These are phyloP conservation scores for Hippocampus barbouri DNA, from an alignment of 2,113 vertebrate genomes.

Conservation along the genomic window DNA sequence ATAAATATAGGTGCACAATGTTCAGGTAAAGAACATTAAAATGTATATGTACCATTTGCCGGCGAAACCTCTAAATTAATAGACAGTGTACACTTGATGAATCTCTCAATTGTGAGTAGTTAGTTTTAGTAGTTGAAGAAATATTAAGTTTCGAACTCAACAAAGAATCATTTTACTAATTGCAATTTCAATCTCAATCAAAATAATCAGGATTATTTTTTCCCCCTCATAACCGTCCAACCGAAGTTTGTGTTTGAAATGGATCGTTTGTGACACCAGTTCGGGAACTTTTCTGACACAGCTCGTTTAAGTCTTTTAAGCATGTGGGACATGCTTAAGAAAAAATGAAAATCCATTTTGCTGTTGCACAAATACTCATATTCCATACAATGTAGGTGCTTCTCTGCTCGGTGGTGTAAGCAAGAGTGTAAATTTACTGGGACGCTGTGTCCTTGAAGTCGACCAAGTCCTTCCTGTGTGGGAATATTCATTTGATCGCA, in stretches of 20 bases:
- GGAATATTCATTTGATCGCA: constrained; percentile 52
- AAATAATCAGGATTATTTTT: too few species aligned
- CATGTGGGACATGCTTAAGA: not conserved
- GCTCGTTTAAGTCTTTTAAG: too few species aligned
- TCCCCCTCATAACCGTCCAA: too few species aligned
- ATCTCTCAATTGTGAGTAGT: too few species aligned
- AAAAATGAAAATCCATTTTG: not conserved
- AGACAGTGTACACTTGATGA: too few species aligned
- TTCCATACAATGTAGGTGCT: not conserved
- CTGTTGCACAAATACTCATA: not conserved
- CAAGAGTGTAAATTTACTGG: constrained; percentile 31
- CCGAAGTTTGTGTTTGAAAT: too few species aligned
- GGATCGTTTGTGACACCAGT: too few species aligned
- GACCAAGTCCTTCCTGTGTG: constrained; percentile 36
- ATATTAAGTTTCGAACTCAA: too few species aligned
- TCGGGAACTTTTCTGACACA: too few species aligned
- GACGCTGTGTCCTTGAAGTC: constrained; percentile 44
- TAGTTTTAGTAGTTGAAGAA: too few species aligned
- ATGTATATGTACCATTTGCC: not conserved
- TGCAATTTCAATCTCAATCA: too few species aligned
- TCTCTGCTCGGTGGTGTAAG: constrained; percentile 33
- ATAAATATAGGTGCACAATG: not conserved
- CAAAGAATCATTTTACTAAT: too few species aligned
- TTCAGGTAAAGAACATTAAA: not conserved
- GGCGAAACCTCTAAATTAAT: not conserved